Evolutionary conservation across 2,797 vertebrate genomes (phyloP).

Genomic region (Orestias chungarensis): DNA sequence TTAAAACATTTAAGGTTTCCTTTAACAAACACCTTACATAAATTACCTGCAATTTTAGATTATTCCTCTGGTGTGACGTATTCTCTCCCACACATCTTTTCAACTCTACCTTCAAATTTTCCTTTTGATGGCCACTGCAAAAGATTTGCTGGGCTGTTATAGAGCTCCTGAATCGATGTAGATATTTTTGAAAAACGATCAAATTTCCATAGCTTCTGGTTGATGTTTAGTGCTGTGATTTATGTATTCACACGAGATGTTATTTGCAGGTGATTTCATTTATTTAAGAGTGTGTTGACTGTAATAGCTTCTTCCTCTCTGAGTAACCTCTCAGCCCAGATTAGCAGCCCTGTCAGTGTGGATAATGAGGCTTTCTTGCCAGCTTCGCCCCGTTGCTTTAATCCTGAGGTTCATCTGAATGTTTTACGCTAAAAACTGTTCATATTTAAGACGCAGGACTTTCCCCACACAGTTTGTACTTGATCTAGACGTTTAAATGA

Average conservation of each 20-base stretch:
- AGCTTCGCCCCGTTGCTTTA: neutral
- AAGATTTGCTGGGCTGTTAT: neutral
- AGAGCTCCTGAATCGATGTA: too few relatives aligned
- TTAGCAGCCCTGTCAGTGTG: neutral
- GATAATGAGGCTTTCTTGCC: neutral
- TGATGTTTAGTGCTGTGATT: neutral
- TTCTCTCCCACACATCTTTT: neutral
- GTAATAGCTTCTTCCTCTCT: neutral
- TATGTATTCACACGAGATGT: neutral
- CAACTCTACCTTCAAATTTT: neutral
- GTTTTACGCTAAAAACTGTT: neutral
- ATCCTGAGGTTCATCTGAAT: neutral
- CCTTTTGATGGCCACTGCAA: neutral
- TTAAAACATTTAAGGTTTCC: too few relatives aligned
- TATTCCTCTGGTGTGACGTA: too few relatives aligned
- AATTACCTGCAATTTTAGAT: too few relatives aligned
- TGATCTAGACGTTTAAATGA: neutral
- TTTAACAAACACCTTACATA: too few relatives aligned
- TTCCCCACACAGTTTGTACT: neutral
- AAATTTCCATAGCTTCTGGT: too few relatives aligned
- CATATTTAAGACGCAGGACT: neutral
- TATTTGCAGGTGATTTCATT: neutral
- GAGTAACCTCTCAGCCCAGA: neutral
- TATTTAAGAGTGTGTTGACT: neutral
- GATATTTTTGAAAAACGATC: too few relatives aligned